Conservation (phyloP, 2,797 vertebrate genomes). For the Euthynnus affinis region DNA sequence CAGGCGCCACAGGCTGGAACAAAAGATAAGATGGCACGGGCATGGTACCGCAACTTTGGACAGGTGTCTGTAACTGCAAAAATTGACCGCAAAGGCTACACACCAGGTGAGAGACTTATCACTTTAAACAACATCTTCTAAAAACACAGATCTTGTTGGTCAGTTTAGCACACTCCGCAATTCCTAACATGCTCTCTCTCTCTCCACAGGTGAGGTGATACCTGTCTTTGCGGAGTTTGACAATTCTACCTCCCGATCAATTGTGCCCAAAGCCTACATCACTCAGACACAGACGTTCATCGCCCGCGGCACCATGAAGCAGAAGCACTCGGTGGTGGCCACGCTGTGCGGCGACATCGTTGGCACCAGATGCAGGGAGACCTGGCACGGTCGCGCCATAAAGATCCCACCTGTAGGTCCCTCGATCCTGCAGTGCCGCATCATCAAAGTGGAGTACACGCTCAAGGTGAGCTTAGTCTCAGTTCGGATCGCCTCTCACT, state of each 20-base stretch:
- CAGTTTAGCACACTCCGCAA: not conserved
- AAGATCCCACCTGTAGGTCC: conserved; percentile 96
- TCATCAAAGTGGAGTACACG: conserved; percentile 95
- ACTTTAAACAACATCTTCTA: not conserved
- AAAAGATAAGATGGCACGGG: conserved; percentile 92
- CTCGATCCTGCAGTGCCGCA: conserved; percentile 94
- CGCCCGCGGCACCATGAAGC: conserved; percentile 93
- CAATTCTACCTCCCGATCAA: conserved; percentile 90
- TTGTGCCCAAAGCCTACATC: conserved; percentile 93
- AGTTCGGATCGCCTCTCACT: not conserved
- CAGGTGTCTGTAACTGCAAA: conserved; percentile 95
- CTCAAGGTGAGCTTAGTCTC: conserved; percentile 88
- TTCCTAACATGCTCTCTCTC: not conserved
- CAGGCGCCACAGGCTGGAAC: conserved; percentile 96
- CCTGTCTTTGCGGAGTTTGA: conserved; percentile 96
- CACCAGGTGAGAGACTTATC: conserved; percentile 87
- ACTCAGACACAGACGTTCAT: conserved; percentile 97
- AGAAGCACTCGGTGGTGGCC: conserved; percentile 93
- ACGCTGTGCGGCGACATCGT: conserved; percentile 90
- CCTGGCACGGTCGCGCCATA: conserved; percentile 94
- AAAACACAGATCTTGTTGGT: not conserved
- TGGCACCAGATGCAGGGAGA: conserved; percentile 84
- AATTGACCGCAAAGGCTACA: conserved; percentile 97
- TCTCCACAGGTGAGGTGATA: conserved; percentile 92
- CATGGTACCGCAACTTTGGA: conserved; percentile 94